Conservation (phyloP, 2,113 vertebrate species). For the Mastomys coucha region DNA sequence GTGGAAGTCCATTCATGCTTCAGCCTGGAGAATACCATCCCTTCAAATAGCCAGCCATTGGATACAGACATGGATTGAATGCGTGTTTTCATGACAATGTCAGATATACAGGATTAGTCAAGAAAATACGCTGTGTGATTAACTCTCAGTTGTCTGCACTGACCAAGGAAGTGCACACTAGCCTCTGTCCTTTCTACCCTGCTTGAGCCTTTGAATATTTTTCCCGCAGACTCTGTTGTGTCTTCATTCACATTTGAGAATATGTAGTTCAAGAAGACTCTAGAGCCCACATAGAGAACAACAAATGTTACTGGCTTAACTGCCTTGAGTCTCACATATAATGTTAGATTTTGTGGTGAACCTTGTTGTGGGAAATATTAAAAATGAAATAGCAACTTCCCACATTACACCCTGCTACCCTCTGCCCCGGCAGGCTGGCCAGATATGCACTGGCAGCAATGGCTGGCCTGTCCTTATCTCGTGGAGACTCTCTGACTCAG, state of each 20-base stretch:
- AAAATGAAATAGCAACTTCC: no score
- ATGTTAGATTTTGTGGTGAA: neutral
- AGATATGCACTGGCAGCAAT: no score
- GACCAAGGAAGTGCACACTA: neutral
- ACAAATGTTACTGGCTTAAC: neutral
- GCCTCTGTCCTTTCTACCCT: neutral
- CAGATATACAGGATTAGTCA: conserved; percentile 14
- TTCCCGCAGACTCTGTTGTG: neutral
- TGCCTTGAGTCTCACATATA: neutral
- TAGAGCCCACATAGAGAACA: neutral
- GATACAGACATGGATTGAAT: neutral
- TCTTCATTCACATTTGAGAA: neutral
- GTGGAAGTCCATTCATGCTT: conserved; percentile 46
- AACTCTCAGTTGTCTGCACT: neutral
- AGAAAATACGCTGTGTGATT: neutral
- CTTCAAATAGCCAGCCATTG: conserved; percentile 13
- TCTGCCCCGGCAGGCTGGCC: no score
- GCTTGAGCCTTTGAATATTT: neutral
- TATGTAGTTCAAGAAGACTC: neutral
- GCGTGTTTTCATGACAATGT: conserved; percentile 5
- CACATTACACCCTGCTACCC: no score
- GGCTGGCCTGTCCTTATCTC: no score
- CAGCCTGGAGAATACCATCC: conserved; percentile 48
- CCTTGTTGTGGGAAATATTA: no score
- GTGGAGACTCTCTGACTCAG: no score